phyloP scores from a whole-genome alignment of 2,797 vertebrate genomes.

The Sebastes elongatus region DNA sequence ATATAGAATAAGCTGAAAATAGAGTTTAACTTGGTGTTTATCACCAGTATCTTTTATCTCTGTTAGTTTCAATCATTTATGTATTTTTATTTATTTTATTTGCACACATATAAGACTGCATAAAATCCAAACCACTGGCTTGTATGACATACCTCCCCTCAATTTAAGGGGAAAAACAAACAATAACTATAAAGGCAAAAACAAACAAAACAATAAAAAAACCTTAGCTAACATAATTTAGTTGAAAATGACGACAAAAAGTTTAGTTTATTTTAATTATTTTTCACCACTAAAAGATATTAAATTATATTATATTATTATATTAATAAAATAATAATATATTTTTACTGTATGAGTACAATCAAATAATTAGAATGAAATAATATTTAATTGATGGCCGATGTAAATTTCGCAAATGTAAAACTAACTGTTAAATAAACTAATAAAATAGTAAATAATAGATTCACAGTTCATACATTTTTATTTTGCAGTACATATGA shows the following conservation, averaged over 20 bases:
- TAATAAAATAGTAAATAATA: background rate
- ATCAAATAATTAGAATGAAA: background rate
- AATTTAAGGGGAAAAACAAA: too few species aligned
- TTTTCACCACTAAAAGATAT: background rate
- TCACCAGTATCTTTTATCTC: background rate
- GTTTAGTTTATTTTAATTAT: background rate
- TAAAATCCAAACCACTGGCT: background rate
- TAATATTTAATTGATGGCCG: background rate
- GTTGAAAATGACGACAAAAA: background rate
- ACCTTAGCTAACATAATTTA: background rate
- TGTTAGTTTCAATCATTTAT: background rate
- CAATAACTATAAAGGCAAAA: background rate
- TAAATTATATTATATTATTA: background rate
- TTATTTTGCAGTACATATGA: too few species aligned
- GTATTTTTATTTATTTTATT: background rate
- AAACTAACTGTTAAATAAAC: too few species aligned
- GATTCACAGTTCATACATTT: too few species aligned
- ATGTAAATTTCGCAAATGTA: background rate
- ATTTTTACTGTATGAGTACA: background rate
- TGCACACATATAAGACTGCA: background rate
- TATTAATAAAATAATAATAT: too few species aligned
- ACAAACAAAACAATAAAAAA: background rate
- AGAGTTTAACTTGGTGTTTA: background rate
- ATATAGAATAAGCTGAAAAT: background rate
- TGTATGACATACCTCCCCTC: too few species aligned